Evolutionary conservation across 2,888 invertebrate genomes (phyloP).

Genomic region (Griposia aprilina): DNA sequence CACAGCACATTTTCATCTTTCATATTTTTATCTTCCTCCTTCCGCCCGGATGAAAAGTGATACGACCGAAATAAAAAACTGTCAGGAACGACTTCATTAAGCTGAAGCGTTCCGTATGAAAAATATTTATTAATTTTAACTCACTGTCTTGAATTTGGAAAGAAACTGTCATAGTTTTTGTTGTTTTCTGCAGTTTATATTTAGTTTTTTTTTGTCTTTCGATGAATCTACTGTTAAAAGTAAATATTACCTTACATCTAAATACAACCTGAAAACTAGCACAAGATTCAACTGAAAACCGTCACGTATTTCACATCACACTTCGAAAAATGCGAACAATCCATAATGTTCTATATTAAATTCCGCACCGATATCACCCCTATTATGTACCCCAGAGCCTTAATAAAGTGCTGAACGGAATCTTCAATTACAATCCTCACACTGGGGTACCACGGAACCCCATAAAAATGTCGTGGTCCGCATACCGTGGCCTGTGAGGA

Average conservation of each 20-base stretch:
- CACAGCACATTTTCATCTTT: slow-evolving; percentile 30
- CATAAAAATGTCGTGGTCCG: slow-evolving; percentile 57
- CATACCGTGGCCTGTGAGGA: slow-evolving; percentile 56
- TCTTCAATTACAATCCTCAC: slow-evolving; percentile 59
- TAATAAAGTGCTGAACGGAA: slow-evolving; percentile 63
- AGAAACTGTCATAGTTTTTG: not conserved
- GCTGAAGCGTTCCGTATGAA: slow-evolving; percentile 27
- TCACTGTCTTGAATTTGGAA: not conserved
- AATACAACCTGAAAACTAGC: not conserved
- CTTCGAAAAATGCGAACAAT: slow-evolving; percentile 52
- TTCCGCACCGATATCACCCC: slow-evolving; percentile 54
- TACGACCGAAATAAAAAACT: slow-evolving; percentile 40
- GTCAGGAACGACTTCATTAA: slow-evolving; percentile 10
- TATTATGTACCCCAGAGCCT: slow-evolving; percentile 57
- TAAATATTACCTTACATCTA: not conserved
- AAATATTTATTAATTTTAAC: not conserved
- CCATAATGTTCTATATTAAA: slow-evolving; percentile 62
- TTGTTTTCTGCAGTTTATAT: not conserved
- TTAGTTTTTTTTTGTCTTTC: not conserved
- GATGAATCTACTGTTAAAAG: no score
- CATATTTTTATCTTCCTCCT: slow-evolving; percentile 51
- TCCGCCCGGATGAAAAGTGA: slow-evolving; percentile 46
- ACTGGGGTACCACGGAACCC: slow-evolving; percentile 44
- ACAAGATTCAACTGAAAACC: not conserved
- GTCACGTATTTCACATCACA: slow-evolving; percentile 29